phyloP scores from a whole-genome alignment of 2,113 vertebrate species.

The Lontra canadensis region DNA sequence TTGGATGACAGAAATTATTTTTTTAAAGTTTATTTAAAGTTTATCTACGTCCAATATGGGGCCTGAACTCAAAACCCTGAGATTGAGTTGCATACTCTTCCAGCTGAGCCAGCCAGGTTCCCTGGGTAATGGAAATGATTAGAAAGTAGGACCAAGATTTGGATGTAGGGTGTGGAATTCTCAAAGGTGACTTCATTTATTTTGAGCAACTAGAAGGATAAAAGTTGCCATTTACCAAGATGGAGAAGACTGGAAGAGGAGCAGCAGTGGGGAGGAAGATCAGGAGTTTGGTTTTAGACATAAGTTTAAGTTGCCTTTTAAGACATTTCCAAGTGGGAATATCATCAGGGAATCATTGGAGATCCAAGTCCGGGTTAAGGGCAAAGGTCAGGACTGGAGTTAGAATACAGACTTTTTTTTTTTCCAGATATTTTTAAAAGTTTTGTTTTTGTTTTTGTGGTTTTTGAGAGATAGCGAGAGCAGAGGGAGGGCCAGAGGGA shows the following conservation, averaged over 20 bases:
- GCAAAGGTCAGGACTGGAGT: neutral
- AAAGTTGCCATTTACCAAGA: neutral
- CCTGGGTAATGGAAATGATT: neutral
- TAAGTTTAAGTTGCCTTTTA: neutral
- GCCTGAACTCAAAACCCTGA: too few species aligned
- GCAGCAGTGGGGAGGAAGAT: neutral
- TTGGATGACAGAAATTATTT: neutral
- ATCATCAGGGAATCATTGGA: neutral
- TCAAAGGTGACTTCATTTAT: neutral
- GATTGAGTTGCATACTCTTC: too few species aligned
- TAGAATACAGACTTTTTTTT: neutral
- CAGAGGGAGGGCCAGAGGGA: too few species aligned
- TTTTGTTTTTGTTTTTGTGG: too few species aligned
- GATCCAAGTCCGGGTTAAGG: neutral
- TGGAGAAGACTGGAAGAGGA: neutral
- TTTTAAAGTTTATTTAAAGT: too few species aligned
- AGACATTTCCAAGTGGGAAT: neutral
- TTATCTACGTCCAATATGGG: too few species aligned
- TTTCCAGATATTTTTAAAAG: neutral
- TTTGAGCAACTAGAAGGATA: neutral
- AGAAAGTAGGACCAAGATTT: neutral
- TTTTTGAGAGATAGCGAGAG: neutral
- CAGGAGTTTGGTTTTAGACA: slow-evolving; percentile 9
- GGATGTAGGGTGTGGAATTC: neutral
- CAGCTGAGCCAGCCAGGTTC: too few species aligned